A percentile compares a stretch with the other conserved stretches of the same genome.
Conservation (phyloP, 2,113 vertebrate species). For the Shinisaurus crocodilurus region DNA sequence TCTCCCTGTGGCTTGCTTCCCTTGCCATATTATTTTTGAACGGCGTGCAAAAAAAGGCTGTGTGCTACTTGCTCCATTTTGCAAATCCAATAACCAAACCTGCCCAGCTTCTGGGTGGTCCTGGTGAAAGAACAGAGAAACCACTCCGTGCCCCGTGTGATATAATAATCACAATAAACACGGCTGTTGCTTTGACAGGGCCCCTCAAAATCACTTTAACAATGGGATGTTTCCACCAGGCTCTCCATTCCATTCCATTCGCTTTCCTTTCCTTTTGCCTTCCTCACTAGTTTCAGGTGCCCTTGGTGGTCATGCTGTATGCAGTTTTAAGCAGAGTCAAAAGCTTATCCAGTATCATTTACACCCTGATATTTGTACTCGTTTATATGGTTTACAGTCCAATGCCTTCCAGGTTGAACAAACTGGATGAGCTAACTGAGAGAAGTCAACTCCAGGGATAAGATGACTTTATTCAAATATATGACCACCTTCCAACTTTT, state of each 20-base stretch:
- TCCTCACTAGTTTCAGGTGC: not conserved
- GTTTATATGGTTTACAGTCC: constrained; percentile 20
- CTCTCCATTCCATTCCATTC: not conserved
- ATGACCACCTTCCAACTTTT: constrained; percentile 28
- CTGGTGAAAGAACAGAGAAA: constrained; percentile 6
- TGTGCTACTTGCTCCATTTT: constrained; percentile 61
- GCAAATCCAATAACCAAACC: constrained; percentile 70
- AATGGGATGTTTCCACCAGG: constrained; percentile 58
- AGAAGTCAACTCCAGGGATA: constrained; percentile 62
- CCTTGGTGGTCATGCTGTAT: constrained; percentile 35
- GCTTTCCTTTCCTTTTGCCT: fast-evolving
- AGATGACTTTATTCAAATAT: constrained; percentile 47
- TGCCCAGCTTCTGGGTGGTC: constrained; percentile 73
- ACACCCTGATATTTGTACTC: constrained; percentile 19
- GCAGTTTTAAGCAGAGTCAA: constrained; percentile 15
- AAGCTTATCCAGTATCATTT: constrained; percentile 42
- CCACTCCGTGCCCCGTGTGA: constrained; percentile 49
- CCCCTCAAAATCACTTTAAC: constrained; percentile 66
- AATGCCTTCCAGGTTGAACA: constrained; percentile 54
- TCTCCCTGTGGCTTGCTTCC: constrained; percentile 74
- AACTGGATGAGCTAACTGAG: constrained; percentile 45
- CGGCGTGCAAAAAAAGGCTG: constrained; percentile 60
- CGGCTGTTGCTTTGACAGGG: constrained; percentile 57
- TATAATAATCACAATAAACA: constrained; percentile 60
- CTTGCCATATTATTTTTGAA: constrained; percentile 75